phyloP scores from a whole-genome alignment of 1,140 invertebrate species.

The Solenopsis invicta region DNA sequence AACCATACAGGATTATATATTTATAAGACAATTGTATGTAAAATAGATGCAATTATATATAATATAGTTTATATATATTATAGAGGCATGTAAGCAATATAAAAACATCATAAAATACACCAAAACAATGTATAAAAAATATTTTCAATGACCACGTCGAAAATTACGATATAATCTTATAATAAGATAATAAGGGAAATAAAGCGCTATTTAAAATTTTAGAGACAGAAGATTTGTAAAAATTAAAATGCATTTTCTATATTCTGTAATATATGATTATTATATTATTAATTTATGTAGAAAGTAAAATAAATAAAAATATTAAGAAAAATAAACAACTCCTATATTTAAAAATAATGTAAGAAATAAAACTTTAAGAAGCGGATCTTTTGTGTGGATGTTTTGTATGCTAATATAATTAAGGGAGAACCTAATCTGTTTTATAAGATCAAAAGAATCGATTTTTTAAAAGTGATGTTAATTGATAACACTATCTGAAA shows the following conservation, averaged over 20 bases:
- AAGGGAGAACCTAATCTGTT: too few species aligned
- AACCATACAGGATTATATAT: background rate
- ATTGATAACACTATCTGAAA: too few species aligned
- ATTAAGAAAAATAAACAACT: background rate
- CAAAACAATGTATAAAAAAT: background rate
- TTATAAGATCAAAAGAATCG: too few species aligned
- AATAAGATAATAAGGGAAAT: background rate
- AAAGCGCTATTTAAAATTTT: background rate
- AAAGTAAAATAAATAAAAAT: background rate
- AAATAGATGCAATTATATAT: background rate
- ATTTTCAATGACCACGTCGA: background rate
- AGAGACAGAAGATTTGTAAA: background rate
- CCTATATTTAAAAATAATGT: too few species aligned
- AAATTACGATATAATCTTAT: background rate
- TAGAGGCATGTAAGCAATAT: background rate
- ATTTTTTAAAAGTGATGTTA: too few species aligned
- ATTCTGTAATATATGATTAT: conserved; percentile 2
- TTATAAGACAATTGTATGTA: background rate
- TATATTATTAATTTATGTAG: background rate
- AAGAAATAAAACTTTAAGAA: too few species aligned
- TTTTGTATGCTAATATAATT: too few species aligned
- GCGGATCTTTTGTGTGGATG: too few species aligned
- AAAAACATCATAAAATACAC: background rate
- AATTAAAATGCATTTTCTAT: background rate
- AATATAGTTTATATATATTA: background rate